phyloP scores from a whole-genome alignment of 1,140 invertebrate species.

The Theocolax elegans region DNA sequence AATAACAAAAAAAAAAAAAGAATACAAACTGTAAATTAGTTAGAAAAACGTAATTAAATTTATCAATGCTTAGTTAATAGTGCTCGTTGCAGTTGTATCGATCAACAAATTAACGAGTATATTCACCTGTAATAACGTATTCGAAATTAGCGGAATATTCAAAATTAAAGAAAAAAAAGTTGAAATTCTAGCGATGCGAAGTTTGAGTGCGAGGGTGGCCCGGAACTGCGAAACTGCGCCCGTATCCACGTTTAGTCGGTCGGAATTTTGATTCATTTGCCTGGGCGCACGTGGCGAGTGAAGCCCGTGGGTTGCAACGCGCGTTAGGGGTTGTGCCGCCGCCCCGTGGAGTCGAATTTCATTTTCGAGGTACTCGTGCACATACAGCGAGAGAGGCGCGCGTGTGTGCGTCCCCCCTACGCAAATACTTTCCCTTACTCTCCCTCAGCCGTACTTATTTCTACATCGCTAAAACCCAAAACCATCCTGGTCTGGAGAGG shows the following conservation, averaged over 20 bases:
- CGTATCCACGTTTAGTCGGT: too few species aligned
- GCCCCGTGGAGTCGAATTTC: constrained; percentile 20
- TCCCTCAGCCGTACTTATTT: background rate
- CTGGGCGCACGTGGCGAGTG: background rate
- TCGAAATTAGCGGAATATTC: background rate
- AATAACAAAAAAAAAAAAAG: too few species aligned
- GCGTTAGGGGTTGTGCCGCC: background rate
- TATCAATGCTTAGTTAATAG: too few species aligned
- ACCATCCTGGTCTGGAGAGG: constrained; percentile 19
- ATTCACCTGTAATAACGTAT: too few species aligned
- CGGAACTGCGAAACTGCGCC: too few species aligned
- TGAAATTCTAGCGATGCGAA: too few species aligned
- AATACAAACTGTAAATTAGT: too few species aligned
- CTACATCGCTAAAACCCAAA: background rate
- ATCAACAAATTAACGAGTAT: too few species aligned
- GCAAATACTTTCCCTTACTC: background rate
- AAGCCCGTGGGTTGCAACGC: background rate
- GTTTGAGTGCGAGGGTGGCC: too few species aligned
- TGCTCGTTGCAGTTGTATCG: too few species aligned
- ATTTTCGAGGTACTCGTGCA: constrained; percentile 1
- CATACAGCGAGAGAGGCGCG: constrained; percentile 14
- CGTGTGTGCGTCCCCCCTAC: background rate
- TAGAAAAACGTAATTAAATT: too few species aligned
- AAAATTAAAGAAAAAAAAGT: background rate
- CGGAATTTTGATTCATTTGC: constrained; percentile 52